Evolutionary conservation across 2,888 invertebrate species (phyloP).

Genomic region (Steromphala cineraria): DNA sequence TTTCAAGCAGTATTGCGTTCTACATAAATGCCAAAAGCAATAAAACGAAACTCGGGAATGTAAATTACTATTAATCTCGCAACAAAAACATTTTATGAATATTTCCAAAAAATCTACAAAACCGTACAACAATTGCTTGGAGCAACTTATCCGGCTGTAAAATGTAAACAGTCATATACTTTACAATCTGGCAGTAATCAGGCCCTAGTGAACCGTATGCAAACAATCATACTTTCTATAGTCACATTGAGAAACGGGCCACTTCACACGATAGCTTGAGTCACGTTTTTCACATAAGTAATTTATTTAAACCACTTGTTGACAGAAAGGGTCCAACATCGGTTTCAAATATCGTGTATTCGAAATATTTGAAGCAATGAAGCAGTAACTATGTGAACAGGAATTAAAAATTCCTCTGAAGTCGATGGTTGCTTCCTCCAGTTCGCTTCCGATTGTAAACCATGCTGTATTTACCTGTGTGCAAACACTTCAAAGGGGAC

Average conservation of each 20-base stretch:
- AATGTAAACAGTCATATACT: too few relatives aligned
- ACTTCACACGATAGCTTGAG: background rate
- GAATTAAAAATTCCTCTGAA: background rate
- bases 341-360: background rate
- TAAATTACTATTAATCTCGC: too few relatives aligned
- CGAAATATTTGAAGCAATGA: background rate
- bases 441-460: background rate
- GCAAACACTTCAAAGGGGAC: background rate
- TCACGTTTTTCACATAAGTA: slow-evolving; percentile 8
- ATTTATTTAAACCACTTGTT: slow-evolving; percentile 7
- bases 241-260: background rate
- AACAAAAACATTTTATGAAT: too few relatives aligned
- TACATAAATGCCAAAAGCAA: too few relatives aligned
- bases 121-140: too few relatives aligned
- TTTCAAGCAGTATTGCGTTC: too few relatives aligned
- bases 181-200: background rate
- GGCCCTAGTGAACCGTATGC: background rate
- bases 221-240: background rate
- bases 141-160: too few relatives aligned
- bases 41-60: too few relatives aligned
- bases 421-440: background rate
- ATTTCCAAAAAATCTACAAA: too few relatives aligned
- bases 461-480: background rate
- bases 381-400: background rate
- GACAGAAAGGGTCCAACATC: background rate